phyloP scores from a whole-genome alignment of 1,140 invertebrate genomes.

The Argopecten irradians region DNA sequence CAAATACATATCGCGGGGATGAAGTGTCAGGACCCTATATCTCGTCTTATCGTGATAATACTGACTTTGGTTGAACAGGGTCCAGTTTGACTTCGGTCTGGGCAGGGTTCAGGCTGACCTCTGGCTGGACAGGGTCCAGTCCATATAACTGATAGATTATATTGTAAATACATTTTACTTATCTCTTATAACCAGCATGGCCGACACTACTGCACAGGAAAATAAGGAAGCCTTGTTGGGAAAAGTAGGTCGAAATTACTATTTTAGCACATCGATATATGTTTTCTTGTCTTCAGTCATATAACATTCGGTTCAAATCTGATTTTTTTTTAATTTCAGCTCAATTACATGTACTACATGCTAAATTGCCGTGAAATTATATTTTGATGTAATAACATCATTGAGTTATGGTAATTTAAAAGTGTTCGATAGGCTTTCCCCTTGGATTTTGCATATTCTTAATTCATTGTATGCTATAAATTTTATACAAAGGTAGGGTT shows the following conservation, averaged over 20 bases:
- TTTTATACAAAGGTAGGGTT: too few relatives aligned
- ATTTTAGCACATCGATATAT: too few relatives aligned
- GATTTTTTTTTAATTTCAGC: too few relatives aligned
- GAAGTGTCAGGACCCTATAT: neutral
- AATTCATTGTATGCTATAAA: too few relatives aligned
- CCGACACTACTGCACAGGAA: neutral
- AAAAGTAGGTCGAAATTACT: neutral
- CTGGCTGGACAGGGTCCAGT: neutral
- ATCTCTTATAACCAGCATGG: neutral
- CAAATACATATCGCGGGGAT: neutral
- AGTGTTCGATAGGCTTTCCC: too few relatives aligned
- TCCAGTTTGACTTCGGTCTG: neutral
- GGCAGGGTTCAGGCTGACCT: neutral
- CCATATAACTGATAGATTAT: neutral
- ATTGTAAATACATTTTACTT: neutral
- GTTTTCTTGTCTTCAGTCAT: too few relatives aligned
- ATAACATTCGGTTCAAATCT: too few relatives aligned
- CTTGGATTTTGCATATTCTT: too few relatives aligned
- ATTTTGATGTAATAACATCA: too few relatives aligned
- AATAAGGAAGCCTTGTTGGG: neutral
- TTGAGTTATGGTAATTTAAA: too few relatives aligned
- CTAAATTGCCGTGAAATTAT: too few relatives aligned
- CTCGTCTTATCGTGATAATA: neutral
- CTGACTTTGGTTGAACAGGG: neutral
- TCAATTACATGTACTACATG: too few relatives aligned